Base-by-base conservation (phyloP, 2,113 vertebrate genomes). In the Variabilichromis moorii region DNA sequence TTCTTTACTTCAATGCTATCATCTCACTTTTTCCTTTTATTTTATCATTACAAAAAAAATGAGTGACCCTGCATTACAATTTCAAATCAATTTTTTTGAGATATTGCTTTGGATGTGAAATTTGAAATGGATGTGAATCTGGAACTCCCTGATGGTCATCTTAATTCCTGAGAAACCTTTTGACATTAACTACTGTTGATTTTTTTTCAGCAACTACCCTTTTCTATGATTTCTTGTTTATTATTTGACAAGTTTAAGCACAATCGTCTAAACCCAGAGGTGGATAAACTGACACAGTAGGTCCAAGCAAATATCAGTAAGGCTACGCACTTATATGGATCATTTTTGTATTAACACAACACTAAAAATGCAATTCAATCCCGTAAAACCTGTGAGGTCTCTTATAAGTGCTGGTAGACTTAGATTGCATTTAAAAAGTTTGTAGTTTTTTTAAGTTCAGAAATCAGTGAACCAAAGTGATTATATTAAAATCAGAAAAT, bases 111-210 rank as follows among this genome's bases (percentile, higher is more conserved):
- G 7, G 66, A 76, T 26, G 14, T 80, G 9, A 73, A 19, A 54
- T 59, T 37, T 42, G 2, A 66, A 47, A 85, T 55, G 57, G 5
- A 50, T 76, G 19, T 68, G 45, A 21, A 81, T 66, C 9, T 31
- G 47, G n/a, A 81, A 78, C 63, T 71, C 51, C 61, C 68, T 57
- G 76, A 76, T n/a, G 51, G 26, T 61, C 45, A 40, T 45, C 24
- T 57, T 83, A 4, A 71, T 73, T 81, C 87, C 89, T 87, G 88
- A 92, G 89, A 87, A 87, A 76, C 68, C 4, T 10, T 55, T 40
- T 63, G 7, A 82, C 1, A 40, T 9, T n/a, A 37, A 73, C 31
- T 51, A 17, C 19, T 51, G 13, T n/a, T 66, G 26, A 47, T 59
- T 50, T 19, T 37, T 80, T 80, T 24, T 21, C 19, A 24, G 4